These are phyloP conservation scores for Dryocosmus kuriphilus DNA, from an alignment of 2,888 invertebrate species.

Conservation along the genomic window DNA sequence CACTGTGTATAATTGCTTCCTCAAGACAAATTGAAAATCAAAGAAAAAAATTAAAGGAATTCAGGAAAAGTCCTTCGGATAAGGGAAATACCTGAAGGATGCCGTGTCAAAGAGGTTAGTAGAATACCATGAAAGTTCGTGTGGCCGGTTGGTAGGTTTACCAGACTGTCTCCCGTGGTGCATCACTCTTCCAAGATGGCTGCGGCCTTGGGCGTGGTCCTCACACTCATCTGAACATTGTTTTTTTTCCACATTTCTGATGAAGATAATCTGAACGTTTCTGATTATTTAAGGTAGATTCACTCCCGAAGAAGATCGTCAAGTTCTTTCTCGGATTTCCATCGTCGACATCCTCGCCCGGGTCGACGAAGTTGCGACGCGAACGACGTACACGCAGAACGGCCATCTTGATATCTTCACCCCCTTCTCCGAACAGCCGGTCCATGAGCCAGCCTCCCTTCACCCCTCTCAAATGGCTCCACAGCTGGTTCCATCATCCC, in stretches of 20 bases:
- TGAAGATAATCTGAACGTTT: background rate
- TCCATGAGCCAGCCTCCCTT: slow-evolving; percentile 61
- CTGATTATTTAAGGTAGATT: slow-evolving; percentile 39
- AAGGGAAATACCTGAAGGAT: slow-evolving; percentile 63
- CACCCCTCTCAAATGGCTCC: slow-evolving; percentile 36
- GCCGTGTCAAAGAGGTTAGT: slow-evolving; percentile 45
- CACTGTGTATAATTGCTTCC: background rate
- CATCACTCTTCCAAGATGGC: slow-evolving; percentile 73
- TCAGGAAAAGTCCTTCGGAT: slow-evolving; percentile 41
- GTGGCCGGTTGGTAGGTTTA: slow-evolving; percentile 43
- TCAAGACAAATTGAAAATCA: background rate
- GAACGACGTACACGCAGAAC: slow-evolving; percentile 62
- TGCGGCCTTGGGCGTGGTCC: slow-evolving; percentile 75
- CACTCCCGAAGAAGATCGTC: slow-evolving; percentile 61
- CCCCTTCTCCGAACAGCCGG: slow-evolving; percentile 64
- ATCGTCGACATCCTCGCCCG: slow-evolving; percentile 49
- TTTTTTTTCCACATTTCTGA: background rate
- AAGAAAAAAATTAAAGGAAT: background rate
- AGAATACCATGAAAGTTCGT: slow-evolving; percentile 5
- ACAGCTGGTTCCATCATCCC: background rate
- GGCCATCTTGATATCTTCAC: slow-evolving; percentile 70
- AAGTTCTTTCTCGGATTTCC: slow-evolving; percentile 46
- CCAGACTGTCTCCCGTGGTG: slow-evolving; percentile 71
- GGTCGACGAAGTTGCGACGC: slow-evolving; percentile 65
- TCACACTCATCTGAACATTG: slow-evolving; percentile 39